These are phyloP conservation scores for Brenthis hecate DNA, from an alignment of 2,888 invertebrate species.

Conservation along the genomic window DNA sequence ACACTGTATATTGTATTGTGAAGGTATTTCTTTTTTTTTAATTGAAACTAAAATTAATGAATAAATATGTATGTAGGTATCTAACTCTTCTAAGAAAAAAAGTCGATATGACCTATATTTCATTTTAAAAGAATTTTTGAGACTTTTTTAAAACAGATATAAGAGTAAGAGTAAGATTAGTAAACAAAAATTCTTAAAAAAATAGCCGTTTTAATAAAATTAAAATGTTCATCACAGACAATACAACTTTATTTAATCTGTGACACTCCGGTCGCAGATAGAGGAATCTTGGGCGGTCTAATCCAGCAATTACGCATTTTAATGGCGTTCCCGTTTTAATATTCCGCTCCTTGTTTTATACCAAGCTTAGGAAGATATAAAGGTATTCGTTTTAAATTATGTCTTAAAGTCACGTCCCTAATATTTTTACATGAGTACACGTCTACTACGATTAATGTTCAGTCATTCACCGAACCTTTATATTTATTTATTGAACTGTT, in stretches of 20 bases:
- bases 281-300: conserved; percentile 79
- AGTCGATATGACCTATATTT: too few species aligned
- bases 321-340: conserved; percentile 80
- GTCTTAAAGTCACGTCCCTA: conserved; percentile 34
- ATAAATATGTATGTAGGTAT: too few species aligned
- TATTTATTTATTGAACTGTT: too few species aligned
- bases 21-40: too few species aligned
- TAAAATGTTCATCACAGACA: conserved; percentile 13
- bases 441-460: background rate
- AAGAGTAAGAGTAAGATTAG: background rate
- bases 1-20: too few species aligned
- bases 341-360: conserved; percentile 79
- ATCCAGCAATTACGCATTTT: conserved; percentile 82
- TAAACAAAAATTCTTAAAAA: conserved; percentile 1
- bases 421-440: conserved; percentile 33
- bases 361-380: conserved; percentile 54
- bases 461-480: too few species aligned
- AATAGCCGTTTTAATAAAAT: background rate
- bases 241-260: conserved; percentile 34
- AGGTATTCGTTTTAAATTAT: conserved; percentile 44
- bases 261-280: conserved; percentile 50
- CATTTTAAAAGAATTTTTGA: too few species aligned
- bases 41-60: too few species aligned
- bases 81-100: too few species aligned
- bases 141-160: background rate